phyloP scores from a whole-genome alignment of 2,888 invertebrate genomes.

The Thecocarcelia acutangulata region DNA sequence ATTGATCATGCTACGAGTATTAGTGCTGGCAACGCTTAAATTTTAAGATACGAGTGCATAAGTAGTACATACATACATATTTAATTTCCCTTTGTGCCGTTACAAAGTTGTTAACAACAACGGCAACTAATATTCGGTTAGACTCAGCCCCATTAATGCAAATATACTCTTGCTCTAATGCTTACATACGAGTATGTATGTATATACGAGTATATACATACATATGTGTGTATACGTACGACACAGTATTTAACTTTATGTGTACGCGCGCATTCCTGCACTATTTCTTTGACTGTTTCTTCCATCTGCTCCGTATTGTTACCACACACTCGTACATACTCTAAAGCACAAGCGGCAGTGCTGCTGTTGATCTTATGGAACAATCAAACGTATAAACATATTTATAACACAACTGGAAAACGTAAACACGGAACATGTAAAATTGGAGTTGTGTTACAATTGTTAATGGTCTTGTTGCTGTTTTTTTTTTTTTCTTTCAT shows the following conservation, averaged over 20 bases:
- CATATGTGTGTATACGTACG: background rate
- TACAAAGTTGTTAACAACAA: constrained; percentile 68
- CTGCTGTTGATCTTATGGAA: constrained; percentile 30
- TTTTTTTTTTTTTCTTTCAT: constrained; percentile 20
- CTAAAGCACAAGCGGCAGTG: background rate
- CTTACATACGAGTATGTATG: too few relatives aligned
- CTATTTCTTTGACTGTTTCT: constrained; percentile 55
- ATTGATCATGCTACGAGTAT: constrained; percentile 39
- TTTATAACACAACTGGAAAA: constrained; percentile 11
- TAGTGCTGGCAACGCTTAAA: constrained; percentile 55
- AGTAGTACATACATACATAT: constrained; percentile 52
- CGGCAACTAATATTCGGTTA: constrained; percentile 66
- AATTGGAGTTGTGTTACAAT: constrained; percentile 63
- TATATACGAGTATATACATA: background rate
- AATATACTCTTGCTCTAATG: background rate
- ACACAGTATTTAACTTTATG: constrained; percentile 22
- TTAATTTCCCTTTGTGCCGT: constrained; percentile 69
- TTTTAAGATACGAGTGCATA: constrained; percentile 43
- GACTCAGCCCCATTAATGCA: constrained; percentile 11
- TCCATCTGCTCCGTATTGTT: constrained; percentile 49
- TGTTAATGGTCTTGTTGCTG: constrained; percentile 56
- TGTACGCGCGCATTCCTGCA: constrained; percentile 59
- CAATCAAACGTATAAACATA: constrained; percentile 14
- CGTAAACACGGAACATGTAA: constrained; percentile 33
- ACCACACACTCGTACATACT: constrained; percentile 27